Evolutionary conservation across 2,888 invertebrate genomes (phyloP), one percentile per base, ranked within the genome.

Genomic region (Ophonus ardosiacus): DNA sequence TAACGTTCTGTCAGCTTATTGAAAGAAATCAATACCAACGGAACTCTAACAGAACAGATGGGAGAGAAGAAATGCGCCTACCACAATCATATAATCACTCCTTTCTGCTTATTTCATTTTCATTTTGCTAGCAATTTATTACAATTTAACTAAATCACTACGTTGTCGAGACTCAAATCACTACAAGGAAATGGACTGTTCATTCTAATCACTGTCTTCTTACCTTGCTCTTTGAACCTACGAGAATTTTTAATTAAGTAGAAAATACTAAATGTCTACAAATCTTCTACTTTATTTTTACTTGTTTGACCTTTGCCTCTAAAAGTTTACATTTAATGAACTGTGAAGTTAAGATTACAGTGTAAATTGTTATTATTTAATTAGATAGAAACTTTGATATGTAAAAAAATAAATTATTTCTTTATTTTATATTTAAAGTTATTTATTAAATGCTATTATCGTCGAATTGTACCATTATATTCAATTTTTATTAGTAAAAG

Each of bases 1-100:
- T 84, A 84, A 80, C 59, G 38, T 61, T 31, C 78, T 78, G 78
- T 57, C 78, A 57, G 57, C 31, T 78, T 78, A 78, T 57, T 78
- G 56, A 57, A 78, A 78, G 56, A 78, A 57, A 57, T 57, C 78
- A 57, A 56, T 78, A 57, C 21, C 24, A 56, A 76, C 56, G 51
- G 76, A 76, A 76, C 76, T 51, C 40, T 68, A 61, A 31, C 65
- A 31, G 40, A 40, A 43, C 71, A 74, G 71, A 74, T 74, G 71
- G 68, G 43, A 68, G 38, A n/a, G 71, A 74, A 74, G 71, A 74
- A 68, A 17, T 68, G 40, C 68, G 40, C 68, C 68, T 68, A 68
- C 68, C 17, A 68, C 68, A 68, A 74, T 74, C 71, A 43, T 74
- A 43, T 74, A 74, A 74, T 74, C 71, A 74, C 18, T 74, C 43